phyloP scores from a whole-genome alignment of 2,113 vertebrate species.

The Jacana jacana region DNA sequence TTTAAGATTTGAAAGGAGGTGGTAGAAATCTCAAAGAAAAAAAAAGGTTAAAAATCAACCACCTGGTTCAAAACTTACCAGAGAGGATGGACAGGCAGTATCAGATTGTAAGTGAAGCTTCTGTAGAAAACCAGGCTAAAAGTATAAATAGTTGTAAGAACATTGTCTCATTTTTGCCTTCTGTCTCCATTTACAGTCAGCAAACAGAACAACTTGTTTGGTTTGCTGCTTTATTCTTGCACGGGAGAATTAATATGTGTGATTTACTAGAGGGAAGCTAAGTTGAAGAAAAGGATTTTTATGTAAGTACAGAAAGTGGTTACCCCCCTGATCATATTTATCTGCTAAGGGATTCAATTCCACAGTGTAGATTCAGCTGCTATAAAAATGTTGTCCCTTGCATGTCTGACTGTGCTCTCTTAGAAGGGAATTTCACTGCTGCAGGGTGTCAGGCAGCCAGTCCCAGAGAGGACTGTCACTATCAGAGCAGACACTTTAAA shows the following conservation, averaged over 20 bases:
- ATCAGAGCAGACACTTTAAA: background rate
- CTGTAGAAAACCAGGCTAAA: background rate
- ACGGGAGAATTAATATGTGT: background rate
- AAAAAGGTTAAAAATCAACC: background rate
- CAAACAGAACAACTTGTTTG: background rate
- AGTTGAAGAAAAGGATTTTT: conserved; percentile 19
- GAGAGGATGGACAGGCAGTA: background rate
- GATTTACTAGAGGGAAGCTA: conserved; percentile 1
- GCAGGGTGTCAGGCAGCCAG: background rate
- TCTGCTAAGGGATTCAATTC: conserved; percentile 14
- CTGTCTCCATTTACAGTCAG: background rate
- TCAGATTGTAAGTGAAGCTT: background rate
- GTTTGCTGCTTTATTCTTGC: background rate
- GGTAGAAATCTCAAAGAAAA: background rate
- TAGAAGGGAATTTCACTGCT: background rate
- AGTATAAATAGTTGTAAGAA: background rate
- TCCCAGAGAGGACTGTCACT: background rate
- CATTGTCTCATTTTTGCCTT: background rate
- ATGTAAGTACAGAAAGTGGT: background rate
- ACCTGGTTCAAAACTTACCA: background rate
- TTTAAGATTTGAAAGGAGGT: background rate
- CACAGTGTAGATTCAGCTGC: background rate
- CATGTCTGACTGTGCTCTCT: background rate
- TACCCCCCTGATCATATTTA: conserved; percentile 14
- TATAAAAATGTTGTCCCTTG: background rate